Base-by-base conservation (phyloP, 2,113 vertebrate genomes). In the Prochilodus magdalenae region DNA sequence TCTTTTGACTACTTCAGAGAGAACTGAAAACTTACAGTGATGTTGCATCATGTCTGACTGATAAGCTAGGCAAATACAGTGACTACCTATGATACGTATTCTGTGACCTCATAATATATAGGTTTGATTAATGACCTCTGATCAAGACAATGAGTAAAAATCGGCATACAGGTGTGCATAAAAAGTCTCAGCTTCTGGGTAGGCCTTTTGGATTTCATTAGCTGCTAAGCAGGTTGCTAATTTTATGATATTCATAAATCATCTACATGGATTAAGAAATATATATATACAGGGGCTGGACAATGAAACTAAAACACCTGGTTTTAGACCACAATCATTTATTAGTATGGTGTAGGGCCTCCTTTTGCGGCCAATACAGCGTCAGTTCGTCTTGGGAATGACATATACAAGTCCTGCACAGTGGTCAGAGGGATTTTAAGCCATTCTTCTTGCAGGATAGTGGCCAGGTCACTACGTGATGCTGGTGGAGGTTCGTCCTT, bases 1-100 rank as follows among this genome's bases (percentile, higher is more conserved):
- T 44, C 75, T 71, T 73, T 73, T 67, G 77, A 76, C 77, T 83
- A 73, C 60, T 80, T 86, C 81, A 77, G 70, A 53, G 67, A 29
- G 60, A 83, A 80, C 40, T 71, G 70, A 73, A 80, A 77, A 77
- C 57, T 83, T 86, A 83, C 84, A 83, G 67, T 49, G 51, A 75
- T 65, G 76, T 83, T 85, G 80, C 84, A 83, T 85, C 76, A 85
- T 62, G 73, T 14, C 63, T 82, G 69, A 69, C 69, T 79, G 76
- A 74, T 83, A 82, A 83, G 81, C 82, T 44, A 63, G 47, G 60
- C 69, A 66, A 74, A 29, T 60, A 67, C 76, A 71, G 30, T 63
- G 18, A 57, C 33, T 66, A 49, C 47, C 36, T 16, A 67, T 57
- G 66, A 14, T 36, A 59, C 66, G 51, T 20, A n/a, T 73, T 22